Base-by-base conservation (phyloP, 2,797 vertebrate species). In the Onychomys leucogaster region DNA sequence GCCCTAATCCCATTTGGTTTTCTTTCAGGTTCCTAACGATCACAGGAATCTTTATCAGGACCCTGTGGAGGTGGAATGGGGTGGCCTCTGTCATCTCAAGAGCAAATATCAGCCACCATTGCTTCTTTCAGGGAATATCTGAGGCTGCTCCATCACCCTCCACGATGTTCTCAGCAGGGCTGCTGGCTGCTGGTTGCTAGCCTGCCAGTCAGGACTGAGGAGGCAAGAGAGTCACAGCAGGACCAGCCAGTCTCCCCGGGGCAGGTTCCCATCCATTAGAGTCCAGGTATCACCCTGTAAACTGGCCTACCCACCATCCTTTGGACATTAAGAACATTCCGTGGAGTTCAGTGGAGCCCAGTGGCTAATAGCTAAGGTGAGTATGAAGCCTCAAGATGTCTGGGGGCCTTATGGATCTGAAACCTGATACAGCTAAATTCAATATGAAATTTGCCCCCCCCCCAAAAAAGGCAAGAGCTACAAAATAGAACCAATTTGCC, bases 1-100 rank as follows among this genome's bases (percentile, higher is more conserved):
- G 6, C 59, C 63, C 91, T 96, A 95, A 97, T 96, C 94, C 94
- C 89, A 92, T 93, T 94, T 97, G 82, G 82, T 91, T 95, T 96
- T 81, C 94, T 97, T 96, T 95, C 85, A 96, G 92, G 88, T 65
- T 89, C 73, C 78, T 96, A 71, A 82, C 17, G 90, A 96, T 96
- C 94, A 94, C 82, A 92, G 86, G 96, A 94, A 65, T 91, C 94
- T 96, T 92, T 86, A 94, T 85, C 85, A 43, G 81, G 87, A 46
- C 69, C 85, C 90, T 2, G 23, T 67, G 65, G 4, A 29, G 52
- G 49, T 10, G 17, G 67, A 67, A n/a, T 46, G 49, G 11, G 14
- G 32, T 46, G 14, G 32, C 61, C 49, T 37, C 65, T 23, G 10
- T 34, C 27, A 46, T 91, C 86, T 85, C 37, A 29, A 27, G 46